Evolutionary conservation across 2,797 vertebrate species (phyloP).

Genomic region (Octomys mimax): DNA sequence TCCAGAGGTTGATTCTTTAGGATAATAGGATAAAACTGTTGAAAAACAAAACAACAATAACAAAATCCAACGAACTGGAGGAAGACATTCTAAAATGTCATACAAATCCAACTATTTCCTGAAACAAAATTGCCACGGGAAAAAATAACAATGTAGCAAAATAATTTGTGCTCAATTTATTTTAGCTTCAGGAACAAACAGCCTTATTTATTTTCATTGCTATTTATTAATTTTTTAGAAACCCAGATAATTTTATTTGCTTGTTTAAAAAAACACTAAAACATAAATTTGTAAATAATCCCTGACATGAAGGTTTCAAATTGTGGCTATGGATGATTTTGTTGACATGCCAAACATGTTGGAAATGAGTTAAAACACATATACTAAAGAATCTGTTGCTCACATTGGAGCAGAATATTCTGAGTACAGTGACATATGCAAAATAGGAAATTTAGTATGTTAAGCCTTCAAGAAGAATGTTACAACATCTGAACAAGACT

Average conservation of each 20-base stretch:
- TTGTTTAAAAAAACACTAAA: conserved; percentile 13
- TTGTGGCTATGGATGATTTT: not conserved
- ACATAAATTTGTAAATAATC: not conserved
- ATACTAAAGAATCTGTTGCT: not conserved
- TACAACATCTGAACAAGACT: conserved; percentile 50
- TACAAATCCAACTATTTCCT: conserved; percentile 20
- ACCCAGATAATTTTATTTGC: not conserved
- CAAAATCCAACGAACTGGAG: not conserved
- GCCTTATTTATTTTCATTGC: not conserved
- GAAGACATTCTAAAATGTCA: not conserved
- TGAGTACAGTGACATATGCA: not conserved
- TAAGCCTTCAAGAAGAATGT: conserved; percentile 60
- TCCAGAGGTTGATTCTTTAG: not conserved
- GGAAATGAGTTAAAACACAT: conserved; percentile 11
- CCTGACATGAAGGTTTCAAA: not conserved
- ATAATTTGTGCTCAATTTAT: not conserved
- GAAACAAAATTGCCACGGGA: not conserved
- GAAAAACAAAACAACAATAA: not conserved
- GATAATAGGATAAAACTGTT: not conserved
- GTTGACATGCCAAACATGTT: not conserved
- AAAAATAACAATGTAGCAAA: not conserved
- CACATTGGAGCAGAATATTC: not conserved
- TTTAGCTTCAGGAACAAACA: not conserved
- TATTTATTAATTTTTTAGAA: conserved; percentile 31
- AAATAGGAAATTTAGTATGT: conserved; percentile 57